phyloP scores from a whole-genome alignment of 2,797 vertebrate species.

The Ataeniobius toweri region DNA sequence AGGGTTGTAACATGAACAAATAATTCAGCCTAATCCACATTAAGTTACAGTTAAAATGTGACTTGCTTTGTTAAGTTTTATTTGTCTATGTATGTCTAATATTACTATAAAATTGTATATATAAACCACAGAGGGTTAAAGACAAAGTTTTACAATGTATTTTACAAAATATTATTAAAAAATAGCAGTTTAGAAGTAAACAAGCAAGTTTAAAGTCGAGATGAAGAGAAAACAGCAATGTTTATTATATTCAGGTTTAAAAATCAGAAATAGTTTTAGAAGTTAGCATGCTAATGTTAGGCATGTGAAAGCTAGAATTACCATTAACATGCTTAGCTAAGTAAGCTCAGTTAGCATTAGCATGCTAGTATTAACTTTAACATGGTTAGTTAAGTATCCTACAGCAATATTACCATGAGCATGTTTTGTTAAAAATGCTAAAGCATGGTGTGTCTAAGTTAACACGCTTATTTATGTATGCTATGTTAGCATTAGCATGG shows the following conservation, averaged over 20 bases:
- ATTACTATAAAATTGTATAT: too few relatives aligned
- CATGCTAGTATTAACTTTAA: background rate
- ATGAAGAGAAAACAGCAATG: too few relatives aligned
- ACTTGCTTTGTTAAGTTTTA: background rate
- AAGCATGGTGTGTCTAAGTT: background rate
- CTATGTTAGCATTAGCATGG: background rate
- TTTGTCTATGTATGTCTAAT: too few relatives aligned
- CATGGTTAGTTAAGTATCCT: too few relatives aligned
- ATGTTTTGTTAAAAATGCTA: background rate
- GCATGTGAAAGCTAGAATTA: background rate
- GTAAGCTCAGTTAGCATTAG: too few relatives aligned
- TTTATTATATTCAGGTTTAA: too few relatives aligned
- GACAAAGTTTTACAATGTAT: background rate
- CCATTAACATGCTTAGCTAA: background rate
- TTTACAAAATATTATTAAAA: background rate
- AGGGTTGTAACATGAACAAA: background rate
- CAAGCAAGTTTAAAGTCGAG: too few relatives aligned
- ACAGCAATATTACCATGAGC: background rate
- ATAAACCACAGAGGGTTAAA: too few relatives aligned
- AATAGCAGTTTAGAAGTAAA: too few relatives aligned
- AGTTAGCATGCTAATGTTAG: background rate
- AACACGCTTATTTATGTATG: background rate
- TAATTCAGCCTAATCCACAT: background rate
- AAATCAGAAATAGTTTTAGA: too few relatives aligned
- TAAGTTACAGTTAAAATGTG: background rate